Evolutionary conservation across 2,797 vertebrate genomes (phyloP).

Genomic region (Diglossa cyanea): DNA sequence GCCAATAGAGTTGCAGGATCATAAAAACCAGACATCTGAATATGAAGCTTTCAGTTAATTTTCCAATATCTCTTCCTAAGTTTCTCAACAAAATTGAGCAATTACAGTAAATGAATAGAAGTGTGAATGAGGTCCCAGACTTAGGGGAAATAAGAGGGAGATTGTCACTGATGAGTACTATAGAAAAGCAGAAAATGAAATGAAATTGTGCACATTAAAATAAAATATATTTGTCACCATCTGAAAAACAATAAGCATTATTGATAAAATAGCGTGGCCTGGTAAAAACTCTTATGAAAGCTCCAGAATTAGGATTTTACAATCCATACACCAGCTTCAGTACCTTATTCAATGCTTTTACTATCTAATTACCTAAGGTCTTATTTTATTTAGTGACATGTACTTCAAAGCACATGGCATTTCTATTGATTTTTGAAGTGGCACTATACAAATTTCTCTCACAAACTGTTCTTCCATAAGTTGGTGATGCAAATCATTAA

Average conservation of each 20-base stretch:
- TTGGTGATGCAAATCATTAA: not conserved
- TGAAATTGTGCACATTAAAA: not conserved
- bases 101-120: not conserved
- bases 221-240: not conserved
- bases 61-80: not conserved
- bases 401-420: not conserved
- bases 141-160: not conserved
- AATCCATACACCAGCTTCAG: not conserved
- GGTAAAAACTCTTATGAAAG: not conserved
- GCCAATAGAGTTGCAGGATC: not conserved
- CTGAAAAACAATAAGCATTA: not conserved
- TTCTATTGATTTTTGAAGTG: not conserved
- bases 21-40: not conserved
- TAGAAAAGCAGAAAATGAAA: not conserved
- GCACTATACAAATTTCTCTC: not conserved
- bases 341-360: not conserved
- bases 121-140: not conserved
- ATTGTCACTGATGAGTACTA: not conserved
- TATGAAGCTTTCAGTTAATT: not conserved
- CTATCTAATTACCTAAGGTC: not conserved
- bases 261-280: not conserved
- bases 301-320: not conserved
- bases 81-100: not conserved
- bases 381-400: not conserved
- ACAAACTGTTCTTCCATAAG: not conserved